Conservation (phyloP, 2,888 invertebrate species). For the Thereva nobilitata region DNA sequence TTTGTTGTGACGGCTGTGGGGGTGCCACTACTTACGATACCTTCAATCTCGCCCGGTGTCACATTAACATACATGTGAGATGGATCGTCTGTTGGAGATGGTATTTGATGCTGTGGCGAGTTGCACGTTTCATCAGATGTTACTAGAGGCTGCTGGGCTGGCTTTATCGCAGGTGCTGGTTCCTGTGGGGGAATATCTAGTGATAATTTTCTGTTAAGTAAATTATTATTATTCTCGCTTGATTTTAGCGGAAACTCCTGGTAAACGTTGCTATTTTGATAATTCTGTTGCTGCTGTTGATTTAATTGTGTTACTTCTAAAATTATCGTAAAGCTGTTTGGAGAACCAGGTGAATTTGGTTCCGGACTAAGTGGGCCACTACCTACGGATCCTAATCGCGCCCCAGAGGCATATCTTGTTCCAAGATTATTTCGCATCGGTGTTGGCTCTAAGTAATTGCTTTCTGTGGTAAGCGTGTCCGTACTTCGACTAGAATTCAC, state of each 20-base stretch:
- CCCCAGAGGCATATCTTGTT: slow-evolving; percentile 42
- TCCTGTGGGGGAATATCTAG: slow-evolving; percentile 56
- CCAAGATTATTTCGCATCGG: slow-evolving; percentile 46
- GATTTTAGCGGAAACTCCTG: slow-evolving; percentile 62
- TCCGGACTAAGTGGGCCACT: slow-evolving; percentile 50
- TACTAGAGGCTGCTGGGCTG: slow-evolving; percentile 11
- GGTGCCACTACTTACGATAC: slow-evolving; percentile 29
- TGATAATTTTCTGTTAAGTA: slow-evolving; percentile 49
- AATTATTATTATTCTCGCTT: slow-evolving; percentile 60
- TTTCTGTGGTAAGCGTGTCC: slow-evolving; percentile 39
- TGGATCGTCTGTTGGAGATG: slow-evolving; percentile 40
- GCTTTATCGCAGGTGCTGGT: slow-evolving; percentile 50
- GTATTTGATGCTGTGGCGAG: not conserved
- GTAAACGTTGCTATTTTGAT: slow-evolving; percentile 61
- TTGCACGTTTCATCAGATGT: slow-evolving; percentile 1
- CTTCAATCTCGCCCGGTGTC: slow-evolving; percentile 52
- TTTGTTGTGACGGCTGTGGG: slow-evolving; percentile 24
- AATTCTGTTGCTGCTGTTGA: slow-evolving; percentile 53
- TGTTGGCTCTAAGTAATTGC: slow-evolving; percentile 54
- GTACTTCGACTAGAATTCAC: slow-evolving; percentile 42
- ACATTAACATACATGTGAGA: slow-evolving; percentile 61
- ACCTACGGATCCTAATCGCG: slow-evolving; percentile 48
- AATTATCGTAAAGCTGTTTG: slow-evolving; percentile 62
- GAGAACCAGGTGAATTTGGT: slow-evolving; percentile 59
- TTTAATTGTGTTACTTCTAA: slow-evolving; percentile 63